Evolutionary conservation across 2,888 invertebrate species (phyloP).

Genomic region (Drosophila pegasa): DNA sequence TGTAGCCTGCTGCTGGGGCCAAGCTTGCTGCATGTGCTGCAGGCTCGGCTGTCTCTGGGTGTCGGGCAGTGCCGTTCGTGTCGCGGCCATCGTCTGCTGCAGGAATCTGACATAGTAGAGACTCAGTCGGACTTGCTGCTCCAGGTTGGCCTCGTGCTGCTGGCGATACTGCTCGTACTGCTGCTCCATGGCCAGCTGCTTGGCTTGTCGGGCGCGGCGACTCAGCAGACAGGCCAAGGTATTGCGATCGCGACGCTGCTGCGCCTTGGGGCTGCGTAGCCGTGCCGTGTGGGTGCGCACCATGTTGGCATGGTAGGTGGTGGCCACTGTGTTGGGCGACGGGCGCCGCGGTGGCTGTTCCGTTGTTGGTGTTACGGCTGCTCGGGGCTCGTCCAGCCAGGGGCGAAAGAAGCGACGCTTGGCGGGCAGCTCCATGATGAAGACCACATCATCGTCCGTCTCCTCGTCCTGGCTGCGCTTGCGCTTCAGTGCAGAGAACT

Average conservation of each 20-base stretch:
- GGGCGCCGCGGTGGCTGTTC: conserved; percentile 16
- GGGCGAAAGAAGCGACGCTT: conserved; percentile 68
- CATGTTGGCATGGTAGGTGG: conserved; percentile 67
- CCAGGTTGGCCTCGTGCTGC: conserved; percentile 50
- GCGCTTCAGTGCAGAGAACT: conserved; percentile 61
- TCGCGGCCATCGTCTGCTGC: conserved; percentile 53
- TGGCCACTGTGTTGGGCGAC: conserved; percentile 9
- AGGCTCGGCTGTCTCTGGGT: conserved; percentile 1
- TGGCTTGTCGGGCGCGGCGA: conserved; percentile 62
- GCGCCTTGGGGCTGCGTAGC: conserved; percentile 65
- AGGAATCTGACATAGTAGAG: conserved; percentile 63
- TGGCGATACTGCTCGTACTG: conserved; percentile 53
- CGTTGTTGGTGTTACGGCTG: not conserved
- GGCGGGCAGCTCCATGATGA: conserved; percentile 55
- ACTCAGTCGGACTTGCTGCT: conserved; percentile 64
- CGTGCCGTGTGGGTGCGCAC: conserved; percentile 53
- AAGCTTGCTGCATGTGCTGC: conserved; percentile 11
- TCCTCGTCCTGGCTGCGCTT: conserved; percentile 56
- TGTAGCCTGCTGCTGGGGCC: conserved; percentile 33
- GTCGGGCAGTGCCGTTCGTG: conserved; percentile 32
- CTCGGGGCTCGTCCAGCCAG: conserved; percentile 52
- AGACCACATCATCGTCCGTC: conserved; percentile 64
- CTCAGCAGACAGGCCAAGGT: conserved; percentile 64
- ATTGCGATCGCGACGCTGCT: conserved; percentile 70
- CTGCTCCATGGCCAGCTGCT: conserved; percentile 59